Conservation (phyloP, 2,888 invertebrate species). For the Panzeria rudis region DNA sequence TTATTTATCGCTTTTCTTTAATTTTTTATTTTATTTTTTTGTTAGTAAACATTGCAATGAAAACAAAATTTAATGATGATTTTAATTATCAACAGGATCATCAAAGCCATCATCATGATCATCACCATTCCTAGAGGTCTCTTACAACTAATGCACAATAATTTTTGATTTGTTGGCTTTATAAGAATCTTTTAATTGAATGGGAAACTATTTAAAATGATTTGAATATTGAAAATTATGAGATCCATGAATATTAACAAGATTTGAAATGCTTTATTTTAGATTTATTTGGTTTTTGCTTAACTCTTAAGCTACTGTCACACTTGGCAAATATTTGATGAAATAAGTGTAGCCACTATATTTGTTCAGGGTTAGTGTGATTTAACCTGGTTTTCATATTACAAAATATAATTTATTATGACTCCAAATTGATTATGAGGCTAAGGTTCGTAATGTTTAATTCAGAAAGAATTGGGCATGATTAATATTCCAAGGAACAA, state of each 20-base stretch:
- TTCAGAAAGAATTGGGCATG: too few relatives aligned
- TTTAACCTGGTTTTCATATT: too few relatives aligned
- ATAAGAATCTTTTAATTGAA: slow-evolving; percentile 4
- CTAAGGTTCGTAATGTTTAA: too few relatives aligned
- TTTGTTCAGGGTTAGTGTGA: too few relatives aligned
- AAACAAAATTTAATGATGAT: slow-evolving; percentile 15
- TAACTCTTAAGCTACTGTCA: too few relatives aligned
- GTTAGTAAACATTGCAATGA: slow-evolving; percentile 34
- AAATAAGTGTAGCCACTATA: too few relatives aligned
- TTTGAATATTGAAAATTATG: slow-evolving; percentile 1
- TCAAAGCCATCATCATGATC: slow-evolving; percentile 9
- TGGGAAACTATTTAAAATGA: background rate
- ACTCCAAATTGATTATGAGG: too few relatives aligned
- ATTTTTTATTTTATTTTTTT: background rate
- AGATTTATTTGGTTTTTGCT: too few relatives aligned
- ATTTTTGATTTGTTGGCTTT: slow-evolving; percentile 5
- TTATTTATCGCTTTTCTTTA: slow-evolving; percentile 1
- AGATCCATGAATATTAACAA: background rate
- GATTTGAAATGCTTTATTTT: too few relatives aligned
- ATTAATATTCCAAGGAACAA: too few relatives aligned
- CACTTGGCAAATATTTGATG: too few relatives aligned
- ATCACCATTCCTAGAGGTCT: slow-evolving; percentile 33
- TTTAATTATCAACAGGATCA: slow-evolving; percentile 22
- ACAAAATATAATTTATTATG: too few relatives aligned
- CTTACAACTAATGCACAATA: background rate